A percentile compares a stretch with the other conserved stretches of the same genome.
phyloP scores from a whole-genome alignment of 1,140 invertebrate species.

The Drosophila athabasca region DNA sequence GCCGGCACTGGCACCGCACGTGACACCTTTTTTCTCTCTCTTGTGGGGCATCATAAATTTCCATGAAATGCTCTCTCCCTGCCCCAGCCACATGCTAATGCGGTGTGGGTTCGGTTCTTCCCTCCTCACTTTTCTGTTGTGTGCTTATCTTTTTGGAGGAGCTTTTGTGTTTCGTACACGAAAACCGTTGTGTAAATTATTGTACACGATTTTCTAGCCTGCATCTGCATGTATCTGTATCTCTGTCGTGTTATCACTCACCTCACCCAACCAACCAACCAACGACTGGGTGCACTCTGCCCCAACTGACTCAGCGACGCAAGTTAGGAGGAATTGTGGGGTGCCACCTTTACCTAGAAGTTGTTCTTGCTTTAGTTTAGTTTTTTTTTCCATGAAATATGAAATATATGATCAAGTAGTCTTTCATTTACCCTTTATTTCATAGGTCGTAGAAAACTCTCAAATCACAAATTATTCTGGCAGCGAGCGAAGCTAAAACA shows the following conservation, averaged over 20 bases:
- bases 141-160: conserved; percentile 13
- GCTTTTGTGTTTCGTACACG: conserved; percentile 37
- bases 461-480: too few relatives aligned
- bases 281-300: too few relatives aligned
- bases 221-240: conserved; percentile 30
- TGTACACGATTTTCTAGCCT: conserved; percentile 45
- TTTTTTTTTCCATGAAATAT: neutral
- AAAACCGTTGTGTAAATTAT: conserved; percentile 65
- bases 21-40: conserved; percentile 62
- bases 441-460: too few relatives aligned
- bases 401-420: conserved; percentile 16
- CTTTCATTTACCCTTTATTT: conserved; percentile 1
- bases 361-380: too few relatives aligned
- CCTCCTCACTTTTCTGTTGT: neutral
- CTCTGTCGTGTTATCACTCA: conserved; percentile 49
- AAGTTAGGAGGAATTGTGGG: too few relatives aligned
- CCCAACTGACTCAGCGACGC: too few relatives aligned
- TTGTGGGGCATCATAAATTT: conserved; percentile 69
- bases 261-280: too few relatives aligned
- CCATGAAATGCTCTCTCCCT: conserved; percentile 74
- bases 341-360: too few relatives aligned
- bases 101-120: conserved; percentile 20
- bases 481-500: too few relatives aligned
- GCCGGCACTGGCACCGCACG: conserved; percentile 47
- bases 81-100: conserved; percentile 73